Evolutionary conservation across 2,113 vertebrate species (phyloP).

Genomic region (Pteropus alecto): DNA sequence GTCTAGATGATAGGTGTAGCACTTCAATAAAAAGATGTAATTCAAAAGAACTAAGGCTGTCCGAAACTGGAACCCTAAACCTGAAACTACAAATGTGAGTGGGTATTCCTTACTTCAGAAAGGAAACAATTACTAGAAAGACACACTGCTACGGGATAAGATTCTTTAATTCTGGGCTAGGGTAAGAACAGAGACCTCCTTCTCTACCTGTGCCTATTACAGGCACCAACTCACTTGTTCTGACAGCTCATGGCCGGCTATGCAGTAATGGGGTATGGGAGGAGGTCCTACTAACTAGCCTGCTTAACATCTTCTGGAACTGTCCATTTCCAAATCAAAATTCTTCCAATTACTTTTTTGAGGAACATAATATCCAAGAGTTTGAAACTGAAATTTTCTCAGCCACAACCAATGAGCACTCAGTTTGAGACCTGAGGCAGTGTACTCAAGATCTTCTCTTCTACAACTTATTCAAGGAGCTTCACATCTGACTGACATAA

Average conservation of each 20-base stretch:
- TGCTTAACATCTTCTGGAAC: background rate
- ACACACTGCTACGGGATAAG: background rate
- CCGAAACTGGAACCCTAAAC: background rate
- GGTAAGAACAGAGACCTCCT: background rate
- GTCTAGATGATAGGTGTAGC: background rate
- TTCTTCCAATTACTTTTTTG: slow-evolving; percentile 1
- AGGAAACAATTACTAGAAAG: background rate
- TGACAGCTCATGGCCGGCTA: background rate
- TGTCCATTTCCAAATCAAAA: slow-evolving; percentile 1
- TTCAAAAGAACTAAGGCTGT: background rate
- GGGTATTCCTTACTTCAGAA: background rate
- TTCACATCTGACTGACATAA: background rate
- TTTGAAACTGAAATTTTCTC: background rate
- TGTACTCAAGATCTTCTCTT: background rate
- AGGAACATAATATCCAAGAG: background rate
- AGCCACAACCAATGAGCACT: background rate
- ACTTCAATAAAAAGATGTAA: background rate
- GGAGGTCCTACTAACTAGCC: background rate
- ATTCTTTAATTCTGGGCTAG: background rate
- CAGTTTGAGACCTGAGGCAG: background rate
- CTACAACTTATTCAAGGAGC: background rate
- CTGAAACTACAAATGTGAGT: background rate
- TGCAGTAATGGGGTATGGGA: background rate
- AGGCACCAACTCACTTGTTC: background rate
- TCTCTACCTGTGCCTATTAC: background rate